A percentile compares a stretch with the other conserved stretches of the same genome.
Evolutionary conservation across 2,797 vertebrate species (phyloP).

Genomic region (Salarias fasciatus): DNA sequence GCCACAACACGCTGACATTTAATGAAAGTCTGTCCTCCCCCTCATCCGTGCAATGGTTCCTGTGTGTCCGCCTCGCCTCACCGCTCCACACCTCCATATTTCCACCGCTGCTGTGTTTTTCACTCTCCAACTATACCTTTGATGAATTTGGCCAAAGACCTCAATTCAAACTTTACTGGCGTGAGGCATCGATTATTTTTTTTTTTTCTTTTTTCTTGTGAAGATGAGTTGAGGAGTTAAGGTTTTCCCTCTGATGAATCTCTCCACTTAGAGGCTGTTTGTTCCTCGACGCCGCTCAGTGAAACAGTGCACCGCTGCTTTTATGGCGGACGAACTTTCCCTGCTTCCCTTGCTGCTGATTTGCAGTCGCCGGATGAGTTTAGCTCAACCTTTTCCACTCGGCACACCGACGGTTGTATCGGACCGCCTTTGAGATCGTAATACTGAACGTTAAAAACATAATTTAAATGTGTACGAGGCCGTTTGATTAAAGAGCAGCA

Average conservation of each 20-base stretch:
- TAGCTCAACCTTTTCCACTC: not conserved
- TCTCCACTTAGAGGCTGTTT: not conserved
- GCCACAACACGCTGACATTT: not conserved
- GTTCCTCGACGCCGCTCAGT: not conserved
- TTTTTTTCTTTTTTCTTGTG: conserved; percentile 6
- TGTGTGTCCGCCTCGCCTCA: not conserved
- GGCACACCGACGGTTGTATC: not conserved
- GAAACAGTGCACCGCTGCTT: not conserved
- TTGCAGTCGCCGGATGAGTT: not conserved
- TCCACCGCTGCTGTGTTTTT: not conserved
- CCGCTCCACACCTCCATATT: not conserved
- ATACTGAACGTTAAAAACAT: too few species aligned
- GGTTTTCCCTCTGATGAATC: conserved; percentile 11
- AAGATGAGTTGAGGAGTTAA: not conserved
- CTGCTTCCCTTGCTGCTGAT: not conserved
- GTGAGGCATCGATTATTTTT: not conserved
- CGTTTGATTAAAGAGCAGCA: too few species aligned
- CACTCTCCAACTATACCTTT: not conserved
- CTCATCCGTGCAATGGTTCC: not conserved
- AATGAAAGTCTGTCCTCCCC: not conserved
- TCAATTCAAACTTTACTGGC: conserved; percentile 4
- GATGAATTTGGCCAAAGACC: conserved; percentile 2
- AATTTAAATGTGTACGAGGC: too few species aligned
- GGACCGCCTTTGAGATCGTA: too few species aligned
- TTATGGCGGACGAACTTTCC: not conserved